These are phyloP conservation scores for Thamnaconus septentrionalis DNA, from an alignment of 2,113 vertebrate species.

Conservation along the genomic window DNA sequence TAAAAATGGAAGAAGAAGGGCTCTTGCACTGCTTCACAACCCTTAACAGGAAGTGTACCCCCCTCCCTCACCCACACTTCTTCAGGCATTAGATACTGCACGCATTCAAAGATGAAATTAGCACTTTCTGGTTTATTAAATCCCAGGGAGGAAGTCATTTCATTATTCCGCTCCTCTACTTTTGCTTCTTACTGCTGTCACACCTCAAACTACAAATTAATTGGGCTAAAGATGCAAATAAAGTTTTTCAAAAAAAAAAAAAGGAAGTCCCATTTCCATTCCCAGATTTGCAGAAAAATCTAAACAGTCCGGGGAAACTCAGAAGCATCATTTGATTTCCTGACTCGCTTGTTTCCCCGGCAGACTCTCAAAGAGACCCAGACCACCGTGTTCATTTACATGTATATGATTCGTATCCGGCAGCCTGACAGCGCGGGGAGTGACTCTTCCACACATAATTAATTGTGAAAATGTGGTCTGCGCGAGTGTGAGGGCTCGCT, in stretches of 20 bases:
- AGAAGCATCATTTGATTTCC: not conserved
- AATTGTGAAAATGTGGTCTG: conserved; percentile 33
- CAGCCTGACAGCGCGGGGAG: conserved; percentile 11
- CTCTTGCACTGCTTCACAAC: too few relatives aligned
- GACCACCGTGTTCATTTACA: conserved; percentile 24
- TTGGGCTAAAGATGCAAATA: conserved; percentile 19
- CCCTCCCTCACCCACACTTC: conserved; percentile 45
- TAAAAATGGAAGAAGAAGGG: too few relatives aligned
- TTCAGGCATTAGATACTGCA: conserved; percentile 60
- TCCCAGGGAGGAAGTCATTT: conserved; percentile 59
- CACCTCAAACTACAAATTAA: conserved; percentile 69
- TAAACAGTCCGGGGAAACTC: too few relatives aligned
- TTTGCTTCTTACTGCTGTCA: conserved; percentile 59
- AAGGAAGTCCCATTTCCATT: conserved; percentile 32
- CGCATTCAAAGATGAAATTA: conserved; percentile 70
- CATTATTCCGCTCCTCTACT: conserved; percentile 59
- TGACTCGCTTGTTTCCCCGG: conserved; percentile 16
- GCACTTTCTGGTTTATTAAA: conserved; percentile 68
- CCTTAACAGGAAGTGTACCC: too few relatives aligned
- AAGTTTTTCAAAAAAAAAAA: conserved; percentile 40
- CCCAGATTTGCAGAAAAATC: conserved; percentile 9
- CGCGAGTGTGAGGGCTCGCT: conserved; percentile 2
- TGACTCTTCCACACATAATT: conserved; percentile 22
- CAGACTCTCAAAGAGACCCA: conserved; percentile 1
- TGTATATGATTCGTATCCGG: conserved; percentile 29